These are phyloP conservation scores for Hirudinaria manillensis DNA, from an alignment of 2,888 invertebrate genomes.

Conservation along the genomic window DNA sequence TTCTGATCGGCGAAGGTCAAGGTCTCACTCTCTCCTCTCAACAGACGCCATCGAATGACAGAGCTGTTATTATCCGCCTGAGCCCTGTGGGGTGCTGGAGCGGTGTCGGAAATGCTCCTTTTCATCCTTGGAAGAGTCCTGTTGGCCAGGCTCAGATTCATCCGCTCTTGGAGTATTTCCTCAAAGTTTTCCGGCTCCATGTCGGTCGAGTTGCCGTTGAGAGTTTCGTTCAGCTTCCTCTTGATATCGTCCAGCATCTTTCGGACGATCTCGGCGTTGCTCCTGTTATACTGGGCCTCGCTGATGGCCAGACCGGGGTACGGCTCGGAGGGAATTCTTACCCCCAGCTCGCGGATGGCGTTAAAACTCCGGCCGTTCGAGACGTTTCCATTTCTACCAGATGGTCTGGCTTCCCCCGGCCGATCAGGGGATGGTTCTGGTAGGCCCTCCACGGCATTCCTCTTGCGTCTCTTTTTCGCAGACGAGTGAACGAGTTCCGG, in stretches of 20 bases:
- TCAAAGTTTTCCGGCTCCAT: too few species aligned
- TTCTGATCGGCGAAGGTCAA: conserved; percentile 50
- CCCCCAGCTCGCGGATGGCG: too few species aligned
- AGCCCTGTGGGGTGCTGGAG: background rate
- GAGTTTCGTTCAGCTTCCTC: too few species aligned
- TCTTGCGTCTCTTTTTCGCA: background rate
- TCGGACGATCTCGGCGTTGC: too few species aligned
- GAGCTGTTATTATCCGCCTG: conserved; percentile 23
- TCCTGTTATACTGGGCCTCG: too few species aligned
- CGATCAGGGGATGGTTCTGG: background rate
- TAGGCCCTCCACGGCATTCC: background rate
- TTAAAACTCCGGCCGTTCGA: too few species aligned
- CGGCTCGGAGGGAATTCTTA: too few species aligned
- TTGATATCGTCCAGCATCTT: too few species aligned
- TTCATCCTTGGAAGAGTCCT: background rate
- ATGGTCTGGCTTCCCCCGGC: too few species aligned
- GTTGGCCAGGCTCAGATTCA: background rate
- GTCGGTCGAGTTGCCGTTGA: too few species aligned
- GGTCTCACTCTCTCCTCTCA: conserved; percentile 46
- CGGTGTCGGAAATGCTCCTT: background rate
- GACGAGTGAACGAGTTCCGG: conserved; percentile 6
- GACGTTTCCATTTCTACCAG: too few species aligned
- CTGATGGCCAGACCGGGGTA: too few species aligned
- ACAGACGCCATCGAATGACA: conserved; percentile 47
- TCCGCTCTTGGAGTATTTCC: background rate